Conservation (phyloP, 2,797 vertebrate genomes). For the Amblyraja radiata region DNA sequence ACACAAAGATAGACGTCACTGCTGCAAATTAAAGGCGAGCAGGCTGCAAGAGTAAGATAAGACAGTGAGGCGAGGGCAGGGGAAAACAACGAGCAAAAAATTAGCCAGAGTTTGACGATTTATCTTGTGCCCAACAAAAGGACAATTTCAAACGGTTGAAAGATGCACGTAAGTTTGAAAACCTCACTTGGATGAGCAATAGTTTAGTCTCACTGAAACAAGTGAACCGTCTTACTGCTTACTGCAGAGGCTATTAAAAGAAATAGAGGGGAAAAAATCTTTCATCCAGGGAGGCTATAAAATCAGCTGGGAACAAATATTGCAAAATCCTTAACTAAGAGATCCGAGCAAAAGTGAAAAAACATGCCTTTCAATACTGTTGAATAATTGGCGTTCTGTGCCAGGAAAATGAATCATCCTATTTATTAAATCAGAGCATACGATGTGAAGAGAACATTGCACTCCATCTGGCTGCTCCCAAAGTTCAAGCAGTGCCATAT, state of each 20-base stretch:
- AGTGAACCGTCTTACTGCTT: background rate
- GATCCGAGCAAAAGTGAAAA: background rate
- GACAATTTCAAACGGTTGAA: background rate
- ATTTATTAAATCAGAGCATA: constrained; percentile 2
- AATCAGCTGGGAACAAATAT: background rate
- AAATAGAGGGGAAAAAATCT: background rate
- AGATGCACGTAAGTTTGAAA: background rate
- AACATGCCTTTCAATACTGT: background rate
- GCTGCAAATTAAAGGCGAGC: background rate
- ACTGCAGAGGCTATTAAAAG: background rate
- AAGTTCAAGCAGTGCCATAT: background rate
- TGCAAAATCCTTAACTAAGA: background rate
- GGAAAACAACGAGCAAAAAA: background rate
- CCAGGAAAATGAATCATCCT: background rate
- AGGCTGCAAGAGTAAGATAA: constrained; percentile 10
- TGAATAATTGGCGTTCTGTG: background rate
- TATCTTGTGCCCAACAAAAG: too few species aligned
- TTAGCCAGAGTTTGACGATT: background rate
- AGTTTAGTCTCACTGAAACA: background rate
- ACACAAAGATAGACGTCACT: background rate
- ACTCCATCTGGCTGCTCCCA: background rate
- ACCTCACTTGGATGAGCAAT: background rate
- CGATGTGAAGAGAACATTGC: background rate
- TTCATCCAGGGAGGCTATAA: background rate
- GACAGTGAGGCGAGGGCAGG: background rate